These are phyloP conservation scores for Busseola fusca DNA, from an alignment of 2,888 invertebrate genomes.

Conservation along the genomic window DNA sequence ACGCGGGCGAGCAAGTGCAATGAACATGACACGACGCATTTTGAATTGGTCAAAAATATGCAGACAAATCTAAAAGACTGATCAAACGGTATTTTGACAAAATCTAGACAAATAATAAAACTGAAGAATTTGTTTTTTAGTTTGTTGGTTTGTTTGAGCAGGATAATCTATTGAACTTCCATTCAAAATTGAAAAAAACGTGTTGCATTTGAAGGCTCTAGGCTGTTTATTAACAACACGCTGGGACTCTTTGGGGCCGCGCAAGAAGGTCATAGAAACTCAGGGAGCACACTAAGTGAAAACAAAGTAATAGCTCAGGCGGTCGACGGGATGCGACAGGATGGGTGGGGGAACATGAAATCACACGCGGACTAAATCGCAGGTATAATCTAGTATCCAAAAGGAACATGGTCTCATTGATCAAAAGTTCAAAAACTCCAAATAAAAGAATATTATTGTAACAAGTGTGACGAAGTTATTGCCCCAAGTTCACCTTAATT, in stretches of 20 bases:
- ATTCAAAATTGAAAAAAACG: background rate
- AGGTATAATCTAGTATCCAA: background rate
- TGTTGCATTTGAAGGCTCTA: background rate
- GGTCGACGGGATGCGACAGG: background rate
- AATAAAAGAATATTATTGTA: background rate
- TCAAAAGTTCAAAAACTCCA: constrained; percentile 2
- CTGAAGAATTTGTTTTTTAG: background rate
- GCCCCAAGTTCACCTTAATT: constrained; percentile 8
- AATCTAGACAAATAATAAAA: background rate
- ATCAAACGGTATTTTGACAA: background rate
- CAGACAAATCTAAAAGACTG: no score
- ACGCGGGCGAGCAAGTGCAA: constrained; percentile 25
- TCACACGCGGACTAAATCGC: no score
- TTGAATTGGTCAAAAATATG: background rate
- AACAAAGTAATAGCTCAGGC: background rate
- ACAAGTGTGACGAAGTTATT: constrained; percentile 14
- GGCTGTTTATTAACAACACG: background rate
- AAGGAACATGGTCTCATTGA: background rate
- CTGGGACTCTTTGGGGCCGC: background rate
- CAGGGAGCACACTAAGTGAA: background rate
- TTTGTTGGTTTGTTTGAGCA: background rate
- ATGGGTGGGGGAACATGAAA: no score
- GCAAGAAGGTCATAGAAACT: background rate
- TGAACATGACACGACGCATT: constrained; percentile 8
- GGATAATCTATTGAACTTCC: background rate